A percentile compares a stretch with the other conserved stretches of the same genome.
phyloP scores from a whole-genome alignment of 2,888 invertebrate genomes.

The Tetrapedia diversipes region DNA sequence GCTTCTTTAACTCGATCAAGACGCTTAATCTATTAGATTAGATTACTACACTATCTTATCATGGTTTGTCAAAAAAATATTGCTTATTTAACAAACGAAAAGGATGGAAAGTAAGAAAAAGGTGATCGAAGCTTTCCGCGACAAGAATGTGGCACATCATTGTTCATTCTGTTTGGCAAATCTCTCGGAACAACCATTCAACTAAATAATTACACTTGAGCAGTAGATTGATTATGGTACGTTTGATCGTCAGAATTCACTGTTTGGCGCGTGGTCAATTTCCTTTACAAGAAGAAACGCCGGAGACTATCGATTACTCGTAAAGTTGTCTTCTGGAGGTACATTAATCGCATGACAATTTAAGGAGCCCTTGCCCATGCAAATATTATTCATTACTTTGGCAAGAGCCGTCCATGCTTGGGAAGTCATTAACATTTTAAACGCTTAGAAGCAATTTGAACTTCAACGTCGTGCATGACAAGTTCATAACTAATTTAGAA shows the following conservation, averaged over 20 bases:
- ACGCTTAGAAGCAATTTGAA: not conserved
- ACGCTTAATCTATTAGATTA: too few species aligned
- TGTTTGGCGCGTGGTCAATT: constrained; percentile 68
- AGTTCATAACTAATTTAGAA: not conserved
- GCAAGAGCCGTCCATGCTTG: not conserved
- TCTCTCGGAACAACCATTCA: not conserved
- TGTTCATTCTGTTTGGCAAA: constrained; percentile 3
- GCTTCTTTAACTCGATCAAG: too few species aligned
- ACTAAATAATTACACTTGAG: not conserved
- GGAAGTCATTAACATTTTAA: constrained; percentile 23
- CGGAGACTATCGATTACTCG: constrained; percentile 63
- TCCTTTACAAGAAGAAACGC: constrained; percentile 45
- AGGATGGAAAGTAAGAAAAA: too few species aligned
- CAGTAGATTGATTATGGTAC: constrained; percentile 58
- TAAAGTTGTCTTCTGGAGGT: constrained; percentile 56
- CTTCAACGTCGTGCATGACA: not conserved
- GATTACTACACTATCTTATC: too few species aligned
- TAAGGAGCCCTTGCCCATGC: not conserved
- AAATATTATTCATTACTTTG: constrained; percentile 31
- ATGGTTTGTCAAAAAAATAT: too few species aligned
- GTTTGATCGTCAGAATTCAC: constrained; percentile 64
- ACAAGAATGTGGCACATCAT: not conserved
- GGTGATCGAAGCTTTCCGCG: too few species aligned
- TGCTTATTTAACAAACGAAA: too few species aligned
- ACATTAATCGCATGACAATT: constrained; percentile 26